Percentiles rank a stretch among this genome's conserved stretches.
phyloP scores from a whole-genome alignment of 1,140 invertebrate genomes.

The Caerostris extrusa region DNA sequence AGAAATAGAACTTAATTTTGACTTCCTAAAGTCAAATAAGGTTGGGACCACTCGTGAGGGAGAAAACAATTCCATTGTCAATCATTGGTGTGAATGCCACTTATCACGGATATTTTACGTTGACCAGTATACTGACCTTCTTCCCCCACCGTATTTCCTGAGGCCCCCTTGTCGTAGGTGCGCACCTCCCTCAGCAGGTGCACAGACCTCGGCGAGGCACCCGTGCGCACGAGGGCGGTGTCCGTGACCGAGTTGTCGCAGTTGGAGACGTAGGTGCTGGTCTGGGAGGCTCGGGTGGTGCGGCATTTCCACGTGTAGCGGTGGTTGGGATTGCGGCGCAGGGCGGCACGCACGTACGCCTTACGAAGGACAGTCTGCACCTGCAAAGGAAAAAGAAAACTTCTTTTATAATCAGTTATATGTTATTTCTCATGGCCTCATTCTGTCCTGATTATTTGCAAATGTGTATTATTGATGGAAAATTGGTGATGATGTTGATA shows the following conservation, averaged over 20 bases:
- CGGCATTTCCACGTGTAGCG: constrained; percentile 77
- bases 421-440: too few relatives aligned
- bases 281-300: constrained; percentile 59
- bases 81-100: too few relatives aligned
- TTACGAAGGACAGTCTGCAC: constrained; percentile 78
- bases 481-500: too few relatives aligned
- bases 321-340: constrained; percentile 78
- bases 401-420: too few relatives aligned
- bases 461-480: too few relatives aligned
- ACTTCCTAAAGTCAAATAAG: too few relatives aligned
- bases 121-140: background rate
- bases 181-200: constrained; percentile 32
- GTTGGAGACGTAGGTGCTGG: constrained; percentile 71
- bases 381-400: background rate
- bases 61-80: too few relatives aligned
- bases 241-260: constrained; percentile 51
- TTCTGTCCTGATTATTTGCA: too few relatives aligned
- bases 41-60: too few relatives aligned
- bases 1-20: too few relatives aligned
- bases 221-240: background rate
- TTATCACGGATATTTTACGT: too few relatives aligned
- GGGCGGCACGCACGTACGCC: constrained; percentile 78
- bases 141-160: constrained; percentile 15
- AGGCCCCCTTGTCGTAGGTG: background rate
- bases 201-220: background rate